Conservation (phyloP, 64 coral and sea anemone genomes). For the Exaiptasia diaphana region DNA sequence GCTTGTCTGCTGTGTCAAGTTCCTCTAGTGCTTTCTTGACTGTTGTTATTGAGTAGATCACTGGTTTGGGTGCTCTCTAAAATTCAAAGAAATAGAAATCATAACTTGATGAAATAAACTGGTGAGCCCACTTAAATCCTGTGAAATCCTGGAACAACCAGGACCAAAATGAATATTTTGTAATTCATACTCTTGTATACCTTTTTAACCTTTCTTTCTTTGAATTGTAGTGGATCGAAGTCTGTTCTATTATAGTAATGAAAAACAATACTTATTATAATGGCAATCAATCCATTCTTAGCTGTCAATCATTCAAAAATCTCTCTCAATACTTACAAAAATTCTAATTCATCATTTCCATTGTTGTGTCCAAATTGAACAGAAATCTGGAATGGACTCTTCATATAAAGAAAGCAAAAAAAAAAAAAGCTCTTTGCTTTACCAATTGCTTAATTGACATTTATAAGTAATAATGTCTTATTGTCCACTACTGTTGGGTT, state of each 20-base stretch:
- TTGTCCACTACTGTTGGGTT: no score
- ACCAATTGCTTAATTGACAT: no score
- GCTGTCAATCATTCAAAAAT: background rate
- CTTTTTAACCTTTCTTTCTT: constrained; percentile 11
- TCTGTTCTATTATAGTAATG: background rate
- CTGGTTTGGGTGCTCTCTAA: background rate
- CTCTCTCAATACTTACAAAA: constrained; percentile 53
- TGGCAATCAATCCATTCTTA: background rate
- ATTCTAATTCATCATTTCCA: constrained; percentile 42
- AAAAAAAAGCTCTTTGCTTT: no score
- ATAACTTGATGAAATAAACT: no score
- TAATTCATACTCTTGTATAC: background rate
- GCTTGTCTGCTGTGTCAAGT: background rate
- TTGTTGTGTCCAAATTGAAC: constrained; percentile 21
- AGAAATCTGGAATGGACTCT: constrained; percentile 71
- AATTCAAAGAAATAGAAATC: background rate
- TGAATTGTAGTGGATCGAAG: constrained; percentile 3
- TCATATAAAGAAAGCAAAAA: background rate
- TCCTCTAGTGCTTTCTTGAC: constrained; percentile 35
- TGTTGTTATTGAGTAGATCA: background rate
- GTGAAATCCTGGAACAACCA: no score
- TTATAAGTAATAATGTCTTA: no score
- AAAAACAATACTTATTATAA: background rate
- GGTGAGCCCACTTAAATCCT: no score
- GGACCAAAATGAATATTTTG: background rate